Evolutionary conservation across 2,797 vertebrate genomes (phyloP), one percentile per base, ranked within the genome.

Genomic region (Lepus oiostolus): DNA sequence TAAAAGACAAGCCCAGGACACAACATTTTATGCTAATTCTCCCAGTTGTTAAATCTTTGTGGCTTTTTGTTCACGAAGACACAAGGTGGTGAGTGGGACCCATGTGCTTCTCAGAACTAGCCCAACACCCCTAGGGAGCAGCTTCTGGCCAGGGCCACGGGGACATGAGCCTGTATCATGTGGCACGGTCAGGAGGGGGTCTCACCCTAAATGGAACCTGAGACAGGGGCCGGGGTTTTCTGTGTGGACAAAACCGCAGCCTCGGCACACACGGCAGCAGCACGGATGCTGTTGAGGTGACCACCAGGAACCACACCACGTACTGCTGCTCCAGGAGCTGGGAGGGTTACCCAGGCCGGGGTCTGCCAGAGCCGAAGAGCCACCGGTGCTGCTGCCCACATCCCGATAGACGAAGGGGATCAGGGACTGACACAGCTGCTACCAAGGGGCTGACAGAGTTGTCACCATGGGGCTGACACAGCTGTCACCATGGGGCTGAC

Each of bases 11-110:
- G 21, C 4, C 71, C 52, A 54, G 76, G 77, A 76, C 80, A 21
- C 47, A 88, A 63, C 28, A 62, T 81, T 60, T 90, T 72, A 81
- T 28, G 30, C 76, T 70, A 94, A 65, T 17, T 32, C 22, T 92
- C 21, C 21, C 42, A 54, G n/a, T 67, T 75, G 32, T 67, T 60
- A 85, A 95, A 30, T 87, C 75, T 84, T 85, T 80, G 4, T 42
- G 65, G 10, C 17, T 88, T 88, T 50, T 67, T 12, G 5, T 38
- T 26, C 17, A 75, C 58, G 22, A 54, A 76, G 38, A 91, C 22
- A 77, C 7, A 60, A 77, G 54, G 16, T 28, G 74, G 24, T 47
- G 24, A 11, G 47, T 22, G 21, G 60, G 14, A 24, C 10, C 72
- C 65, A 47, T 50, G n/a, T 77, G 42, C n/a, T 85, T 28, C 72